phyloP scores from a whole-genome alignment of 2,113 vertebrate genomes.

The Ornithorhynchus anatinus region DNA sequence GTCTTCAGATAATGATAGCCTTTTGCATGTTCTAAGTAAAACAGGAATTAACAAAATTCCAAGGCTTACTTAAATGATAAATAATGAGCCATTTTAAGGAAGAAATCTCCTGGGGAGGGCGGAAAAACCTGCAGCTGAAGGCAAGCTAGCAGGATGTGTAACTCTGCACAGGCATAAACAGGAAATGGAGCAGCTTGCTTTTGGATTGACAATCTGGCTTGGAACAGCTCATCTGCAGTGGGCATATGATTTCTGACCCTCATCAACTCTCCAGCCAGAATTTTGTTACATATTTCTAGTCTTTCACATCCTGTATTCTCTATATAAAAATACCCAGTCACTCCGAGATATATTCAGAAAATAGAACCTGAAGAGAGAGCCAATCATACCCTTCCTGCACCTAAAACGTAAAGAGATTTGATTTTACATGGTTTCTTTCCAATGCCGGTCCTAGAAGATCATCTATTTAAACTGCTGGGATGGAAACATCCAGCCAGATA shows the following conservation, averaged over 20 bases:
- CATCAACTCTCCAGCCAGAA: not conserved
- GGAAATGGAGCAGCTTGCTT: slow-evolving; percentile 76
- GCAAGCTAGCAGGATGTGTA: slow-evolving; percentile 78
- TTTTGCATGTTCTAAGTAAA: slow-evolving; percentile 68
- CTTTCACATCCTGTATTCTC: not conserved
- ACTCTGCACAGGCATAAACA: slow-evolving; percentile 84
- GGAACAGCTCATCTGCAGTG: slow-evolving; percentile 53
- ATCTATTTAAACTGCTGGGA: not conserved
- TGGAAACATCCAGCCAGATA: not conserved
- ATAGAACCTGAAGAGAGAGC: not conserved
- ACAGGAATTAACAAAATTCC: slow-evolving; percentile 81
- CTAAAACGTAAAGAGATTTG: not conserved
- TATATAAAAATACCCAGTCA: not conserved
- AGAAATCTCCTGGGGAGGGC: slow-evolving; percentile 72
- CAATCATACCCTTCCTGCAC: not conserved
- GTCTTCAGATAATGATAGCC: slow-evolving; percentile 56
- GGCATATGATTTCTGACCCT: slow-evolving; percentile 55
- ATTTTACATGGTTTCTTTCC: not conserved
- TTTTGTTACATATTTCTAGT: slow-evolving; percentile 2
- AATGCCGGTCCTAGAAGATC: not conserved
- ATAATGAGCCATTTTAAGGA: slow-evolving; percentile 74
- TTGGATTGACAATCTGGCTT: slow-evolving; percentile 72
- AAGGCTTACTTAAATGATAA: slow-evolving; percentile 74
- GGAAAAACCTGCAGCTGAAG: slow-evolving; percentile 77
- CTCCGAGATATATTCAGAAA: not conserved